phyloP scores from a whole-genome alignment of 2,797 vertebrate genomes.

The Gallinago nigripennis region DNA sequence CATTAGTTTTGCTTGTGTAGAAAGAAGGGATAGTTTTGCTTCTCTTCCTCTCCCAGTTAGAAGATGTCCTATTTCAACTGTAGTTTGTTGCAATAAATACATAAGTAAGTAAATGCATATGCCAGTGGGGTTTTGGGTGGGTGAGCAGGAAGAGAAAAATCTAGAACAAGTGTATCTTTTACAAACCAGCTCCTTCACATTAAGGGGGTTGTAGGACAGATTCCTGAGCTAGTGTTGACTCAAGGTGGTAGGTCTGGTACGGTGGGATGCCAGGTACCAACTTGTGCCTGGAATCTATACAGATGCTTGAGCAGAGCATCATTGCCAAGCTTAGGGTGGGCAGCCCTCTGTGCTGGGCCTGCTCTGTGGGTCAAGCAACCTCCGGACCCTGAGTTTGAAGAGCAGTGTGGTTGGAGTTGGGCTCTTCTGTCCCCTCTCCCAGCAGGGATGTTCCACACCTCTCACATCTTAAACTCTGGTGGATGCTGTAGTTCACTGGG shows the following conservation, averaged over 20 bases:
- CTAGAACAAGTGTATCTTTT: neutral
- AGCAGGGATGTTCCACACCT: neutral
- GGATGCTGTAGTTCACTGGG: neutral
- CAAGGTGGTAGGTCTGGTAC: neutral
- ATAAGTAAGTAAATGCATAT: neutral
- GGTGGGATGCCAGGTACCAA: neutral
- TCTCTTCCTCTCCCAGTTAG: neutral
- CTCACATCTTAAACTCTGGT: neutral
- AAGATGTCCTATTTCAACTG: neutral
- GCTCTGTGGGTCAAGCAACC: neutral
- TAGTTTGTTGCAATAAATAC: neutral
- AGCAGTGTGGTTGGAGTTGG: neutral
- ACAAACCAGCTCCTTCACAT: neutral
- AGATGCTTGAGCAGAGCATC: neutral
- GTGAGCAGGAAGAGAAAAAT: neutral
- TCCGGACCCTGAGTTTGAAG: neutral
- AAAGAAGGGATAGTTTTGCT: conserved; percentile 18
- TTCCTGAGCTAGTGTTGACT: neutral
- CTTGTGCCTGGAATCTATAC: neutral
- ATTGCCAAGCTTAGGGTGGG: neutral
- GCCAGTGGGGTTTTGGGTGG: neutral
- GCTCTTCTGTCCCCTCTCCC: neutral
- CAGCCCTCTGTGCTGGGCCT: neutral
- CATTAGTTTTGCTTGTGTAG: conserved; percentile 8
- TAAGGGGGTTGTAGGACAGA: neutral